Conservation (phyloP, 2,797 vertebrate species). For the Florisuga fusca region DNA sequence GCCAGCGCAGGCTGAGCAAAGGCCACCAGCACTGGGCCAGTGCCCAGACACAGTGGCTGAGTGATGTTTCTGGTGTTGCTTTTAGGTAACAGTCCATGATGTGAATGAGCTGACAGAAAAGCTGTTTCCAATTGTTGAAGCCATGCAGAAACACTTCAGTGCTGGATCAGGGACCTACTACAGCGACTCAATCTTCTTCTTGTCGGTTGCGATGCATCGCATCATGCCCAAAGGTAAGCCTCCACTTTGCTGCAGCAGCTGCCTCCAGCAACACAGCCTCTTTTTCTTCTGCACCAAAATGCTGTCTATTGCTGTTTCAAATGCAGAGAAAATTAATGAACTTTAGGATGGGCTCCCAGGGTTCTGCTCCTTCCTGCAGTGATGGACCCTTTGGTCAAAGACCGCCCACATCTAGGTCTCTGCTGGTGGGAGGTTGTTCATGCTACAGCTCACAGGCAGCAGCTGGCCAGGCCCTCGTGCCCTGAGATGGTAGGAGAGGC, state of each 20-base stretch:
- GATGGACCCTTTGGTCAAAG: not conserved
- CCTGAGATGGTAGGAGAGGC: not conserved
- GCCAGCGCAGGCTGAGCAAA: not conserved
- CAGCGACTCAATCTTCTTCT: constrained; percentile 96
- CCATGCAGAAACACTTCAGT: constrained; percentile 98
- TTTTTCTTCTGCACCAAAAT: not conserved
- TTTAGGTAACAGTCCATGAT: constrained; percentile 91
- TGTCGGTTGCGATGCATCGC: constrained; percentile 95
- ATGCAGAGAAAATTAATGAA: not conserved
- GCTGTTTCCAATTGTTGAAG: constrained; percentile 91
- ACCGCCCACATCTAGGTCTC: not conserved
- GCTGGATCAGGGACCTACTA: constrained; percentile 94
- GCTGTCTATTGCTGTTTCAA: not conserved
- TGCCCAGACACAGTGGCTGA: not conserved
- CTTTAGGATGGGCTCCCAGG: not conserved
- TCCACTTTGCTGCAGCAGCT: not conserved
- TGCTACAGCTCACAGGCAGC: not conserved
- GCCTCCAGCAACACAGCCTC: not conserved
- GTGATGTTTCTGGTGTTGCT: not conserved
- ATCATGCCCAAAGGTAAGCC: constrained; percentile 92
- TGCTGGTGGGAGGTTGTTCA: not conserved
- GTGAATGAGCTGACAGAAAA: constrained; percentile 88
- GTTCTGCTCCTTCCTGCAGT: not conserved
- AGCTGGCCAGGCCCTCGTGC: too few species aligned
- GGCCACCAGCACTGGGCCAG: not conserved